Evolutionary conservation across 2,113 vertebrate genomes (phyloP), one percentile per base, ranked within the genome.

Genomic region (Lates calcarifer): DNA sequence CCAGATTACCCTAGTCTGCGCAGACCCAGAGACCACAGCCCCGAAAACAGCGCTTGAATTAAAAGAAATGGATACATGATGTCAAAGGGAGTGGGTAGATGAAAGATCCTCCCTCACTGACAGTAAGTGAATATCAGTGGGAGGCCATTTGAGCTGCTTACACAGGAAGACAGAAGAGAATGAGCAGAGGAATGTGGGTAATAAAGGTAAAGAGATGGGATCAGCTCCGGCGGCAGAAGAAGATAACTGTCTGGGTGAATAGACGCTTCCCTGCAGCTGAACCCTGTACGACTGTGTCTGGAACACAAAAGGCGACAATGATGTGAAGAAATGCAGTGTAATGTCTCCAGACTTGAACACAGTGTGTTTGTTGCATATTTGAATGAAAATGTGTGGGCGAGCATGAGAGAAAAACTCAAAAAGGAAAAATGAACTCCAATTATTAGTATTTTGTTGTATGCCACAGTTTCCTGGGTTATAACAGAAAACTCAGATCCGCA

Each of bases 321-420:
- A 24, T 49, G 14, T 57, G 43, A 63, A 64, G 3, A 76, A 41
- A 6, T 12, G 9, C 28, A 43, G 57, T 33, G 64, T 18, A 29
- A 17, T 39, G 55, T 17, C 20, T 51, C 24, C 9, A 35, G 22
- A 57, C 15, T 51, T 22, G 17, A 31, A 41, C 68, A 56, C 63
- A 31, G 41, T 53, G 22, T 20, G 24, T 17, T 76, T 68, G 55
- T 26, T 69, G 64, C 28, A 41, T 68, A 29, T 75, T 43, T 37
- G 49, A 73, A 73, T 45, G 43, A 29, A 35, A 13, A 45, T 6
- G 17, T 28, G 78, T 85, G 55, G 72, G 83, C 10, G 24, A 73
- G 58, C 7, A 33, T 20, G 20, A 43, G 39, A 31, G n/a, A 37
- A 75, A 28, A 62, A 47, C 43, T 67, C 51, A 39, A 67, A 51